Evolutionary conservation across 2,797 vertebrate species (phyloP), one percentile per base, ranked within the genome.

Genomic region (Salmo trutta): DNA sequence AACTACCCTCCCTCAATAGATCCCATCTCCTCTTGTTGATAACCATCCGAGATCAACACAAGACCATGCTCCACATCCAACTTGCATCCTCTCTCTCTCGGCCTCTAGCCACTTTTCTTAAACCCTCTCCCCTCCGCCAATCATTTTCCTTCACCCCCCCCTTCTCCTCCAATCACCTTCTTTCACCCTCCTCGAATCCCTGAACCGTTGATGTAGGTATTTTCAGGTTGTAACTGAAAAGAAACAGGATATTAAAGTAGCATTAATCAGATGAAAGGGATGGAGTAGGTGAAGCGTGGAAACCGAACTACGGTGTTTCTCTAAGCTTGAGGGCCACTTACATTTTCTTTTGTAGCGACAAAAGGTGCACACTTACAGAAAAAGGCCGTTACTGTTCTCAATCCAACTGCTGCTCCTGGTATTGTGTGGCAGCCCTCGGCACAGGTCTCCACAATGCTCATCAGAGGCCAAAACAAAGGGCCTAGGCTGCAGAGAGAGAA

Each of bases 221-320:
- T 82, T 82, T 82, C 3, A 53, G 59, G 69, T 75, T 47, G 77
- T 31, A 80, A 71, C 76, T 80, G 41, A 84, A 85, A 80, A 79
- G 81, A 88, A 90, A 90, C 75, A 54, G 78, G 84, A 91, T 90
- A 88, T 90, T 88, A 76, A 85, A 59, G 71, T 21, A 56, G 72
- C 33, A 59, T 6, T 77, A 75, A 74, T 64, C 69, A 84, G 79
- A 85, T 88, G 83, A 90, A 90, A 91, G 82, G 76, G 72, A 78
- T 62, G 41, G 5, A 47, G 73, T 15, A 41, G 75, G 80, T 84
- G 54, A 47, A 3, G 74, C 59, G 8, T 54, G 41, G 77, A 81
- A 75, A 27, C 59, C 31, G 16, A 21, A n/a, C 79, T 88, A 66
- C 77, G 67, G 10, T 47, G 10, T 88, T 87, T 87, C 79, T 82